These are phyloP conservation scores for Macroteleia sp. DNA, from an alignment of 2,888 invertebrate species.

Conservation along the genomic window DNA sequence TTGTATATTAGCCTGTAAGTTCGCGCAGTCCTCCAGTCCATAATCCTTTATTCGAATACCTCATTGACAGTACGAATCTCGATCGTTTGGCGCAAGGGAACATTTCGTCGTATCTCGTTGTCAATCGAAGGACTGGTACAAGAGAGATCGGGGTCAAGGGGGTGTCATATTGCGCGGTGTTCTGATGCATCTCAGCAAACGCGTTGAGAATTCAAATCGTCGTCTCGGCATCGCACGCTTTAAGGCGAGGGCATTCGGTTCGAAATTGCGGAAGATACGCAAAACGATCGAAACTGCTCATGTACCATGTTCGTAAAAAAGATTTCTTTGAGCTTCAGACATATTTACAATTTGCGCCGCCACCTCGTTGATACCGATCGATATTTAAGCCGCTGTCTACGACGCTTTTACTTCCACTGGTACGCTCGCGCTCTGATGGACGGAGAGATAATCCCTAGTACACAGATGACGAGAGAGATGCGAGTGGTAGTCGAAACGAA, in stretches of 20 bases:
- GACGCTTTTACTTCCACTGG: slow-evolving; percentile 54
- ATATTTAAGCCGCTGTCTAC: slow-evolving; percentile 53
- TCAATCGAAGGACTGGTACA: slow-evolving; percentile 18
- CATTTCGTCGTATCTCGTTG: slow-evolving; percentile 24
- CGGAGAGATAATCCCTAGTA: slow-evolving; percentile 66
- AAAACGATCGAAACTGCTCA: slow-evolving; percentile 48
- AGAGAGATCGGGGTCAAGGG: not conserved
- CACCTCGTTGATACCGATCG: slow-evolving; percentile 51
- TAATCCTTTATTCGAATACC: slow-evolving; percentile 20
- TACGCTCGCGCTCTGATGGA: slow-evolving; percentile 65
- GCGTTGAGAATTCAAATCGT: slow-evolving; percentile 13
- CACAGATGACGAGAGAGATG: slow-evolving; percentile 60
- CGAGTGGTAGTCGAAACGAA: slow-evolving; percentile 64
- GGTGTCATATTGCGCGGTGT: slow-evolving; percentile 4
- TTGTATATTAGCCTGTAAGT: slow-evolving; percentile 55
- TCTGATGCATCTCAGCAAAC: not conserved
- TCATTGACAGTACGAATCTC: slow-evolving; percentile 27
- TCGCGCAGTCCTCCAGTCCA: slow-evolving; percentile 30
- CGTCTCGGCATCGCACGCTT: slow-evolving; percentile 6
- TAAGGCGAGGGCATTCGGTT: slow-evolving; percentile 13
- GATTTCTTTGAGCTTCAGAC: slow-evolving; percentile 60
- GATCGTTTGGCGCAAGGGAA: slow-evolving; percentile 41
- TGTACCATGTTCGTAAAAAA: slow-evolving; percentile 46
- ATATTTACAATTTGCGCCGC: slow-evolving; percentile 56
- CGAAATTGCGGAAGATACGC: slow-evolving; percentile 13